These are phyloP conservation scores for Podargus strigoides DNA, from an alignment of 2,797 vertebrate genomes.

Conservation along the genomic window DNA sequence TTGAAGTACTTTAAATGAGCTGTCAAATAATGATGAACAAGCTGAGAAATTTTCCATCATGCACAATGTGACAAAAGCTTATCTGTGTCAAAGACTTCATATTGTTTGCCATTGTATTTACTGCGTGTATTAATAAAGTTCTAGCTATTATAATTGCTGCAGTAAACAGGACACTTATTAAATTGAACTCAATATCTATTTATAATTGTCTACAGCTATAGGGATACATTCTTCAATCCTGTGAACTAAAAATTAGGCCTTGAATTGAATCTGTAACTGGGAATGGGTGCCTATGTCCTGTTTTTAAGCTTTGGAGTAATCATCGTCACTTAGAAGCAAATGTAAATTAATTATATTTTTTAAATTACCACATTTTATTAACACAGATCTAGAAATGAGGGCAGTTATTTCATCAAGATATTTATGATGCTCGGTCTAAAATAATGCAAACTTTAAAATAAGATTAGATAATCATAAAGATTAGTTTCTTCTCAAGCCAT, in stretches of 20 bases:
- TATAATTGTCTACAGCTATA: background rate
- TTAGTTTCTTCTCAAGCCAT: background rate
- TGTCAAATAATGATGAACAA: background rate
- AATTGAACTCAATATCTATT: background rate
- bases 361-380: background rate
- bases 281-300: background rate
- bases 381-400: background rate
- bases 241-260: background rate
- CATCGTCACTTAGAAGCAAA: background rate
- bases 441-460: background rate
- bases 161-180: background rate
- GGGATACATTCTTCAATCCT: background rate
- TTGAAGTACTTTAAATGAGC: background rate
- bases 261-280: background rate
- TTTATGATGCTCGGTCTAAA: background rate
- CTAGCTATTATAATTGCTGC: background rate
- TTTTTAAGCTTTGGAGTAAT: background rate
- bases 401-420: background rate
- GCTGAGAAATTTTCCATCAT: background rate
- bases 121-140: background rate
- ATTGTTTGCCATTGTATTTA: background rate
- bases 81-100: background rate
- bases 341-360: background rate
- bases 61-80: background rate
- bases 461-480: background rate